phyloP scores from a whole-genome alignment of 2,797 vertebrate genomes.

The Microcaecilia unicolor region DNA sequence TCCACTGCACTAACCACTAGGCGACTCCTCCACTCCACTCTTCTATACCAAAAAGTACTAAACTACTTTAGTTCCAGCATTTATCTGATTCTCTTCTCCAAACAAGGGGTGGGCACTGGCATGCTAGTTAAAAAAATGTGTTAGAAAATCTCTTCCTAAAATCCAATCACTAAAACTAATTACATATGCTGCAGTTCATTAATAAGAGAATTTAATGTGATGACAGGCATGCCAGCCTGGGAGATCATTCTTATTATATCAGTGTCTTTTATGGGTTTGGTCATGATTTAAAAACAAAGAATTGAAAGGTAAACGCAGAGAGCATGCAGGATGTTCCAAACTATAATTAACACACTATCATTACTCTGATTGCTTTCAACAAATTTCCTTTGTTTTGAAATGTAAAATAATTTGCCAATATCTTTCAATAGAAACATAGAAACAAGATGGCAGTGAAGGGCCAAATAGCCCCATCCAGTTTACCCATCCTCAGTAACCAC shows the following conservation, averaged over 20 bases:
- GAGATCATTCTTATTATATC: conserved; percentile 45
- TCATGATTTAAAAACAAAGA: conserved; percentile 51
- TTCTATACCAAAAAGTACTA: too few species aligned
- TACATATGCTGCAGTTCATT: conserved; percentile 25
- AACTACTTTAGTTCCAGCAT: too few species aligned
- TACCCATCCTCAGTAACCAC: too few species aligned
- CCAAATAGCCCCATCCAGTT: too few species aligned
- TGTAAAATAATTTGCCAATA: conserved; percentile 63
- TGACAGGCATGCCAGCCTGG: conserved; percentile 25
- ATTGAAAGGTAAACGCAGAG: conserved; percentile 59
- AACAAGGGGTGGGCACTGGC: conserved; percentile 8
- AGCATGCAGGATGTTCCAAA: conserved; percentile 54
- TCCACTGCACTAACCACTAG: too few species aligned
- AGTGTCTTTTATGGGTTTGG: conserved; percentile 56
- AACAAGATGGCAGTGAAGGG: too few species aligned
- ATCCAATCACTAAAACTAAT: conserved; percentile 55
- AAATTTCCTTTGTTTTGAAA: conserved; percentile 59
- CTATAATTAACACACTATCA: conserved; percentile 58
- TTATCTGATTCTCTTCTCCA: too few species aligned
- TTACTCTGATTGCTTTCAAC: conserved; percentile 67
- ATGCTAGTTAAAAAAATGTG: conserved; percentile 8
- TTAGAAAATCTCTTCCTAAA: conserved; percentile 33
- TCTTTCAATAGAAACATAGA: too few species aligned
- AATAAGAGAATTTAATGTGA: conserved; percentile 35
- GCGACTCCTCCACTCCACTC: too few species aligned